Conservation (phyloP, 2,113 vertebrate species). For the Cromileptes altivelis region DNA sequence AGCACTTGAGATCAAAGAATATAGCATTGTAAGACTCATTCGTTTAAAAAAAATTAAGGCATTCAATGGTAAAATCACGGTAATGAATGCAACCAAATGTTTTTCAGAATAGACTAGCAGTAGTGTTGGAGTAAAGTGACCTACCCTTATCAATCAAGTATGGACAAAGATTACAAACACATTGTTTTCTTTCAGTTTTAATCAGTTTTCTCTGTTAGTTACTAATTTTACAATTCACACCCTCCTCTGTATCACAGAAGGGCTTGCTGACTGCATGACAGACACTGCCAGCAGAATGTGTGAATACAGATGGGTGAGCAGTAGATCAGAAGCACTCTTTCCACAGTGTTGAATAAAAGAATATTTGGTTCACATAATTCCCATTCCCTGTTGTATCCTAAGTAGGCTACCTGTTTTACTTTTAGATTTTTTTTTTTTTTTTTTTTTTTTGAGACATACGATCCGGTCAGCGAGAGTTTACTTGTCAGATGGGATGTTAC, state of each 20-base stretch:
- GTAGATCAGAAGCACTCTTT: not conserved
- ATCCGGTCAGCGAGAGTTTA: not conserved
- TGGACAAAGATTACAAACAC: not conserved
- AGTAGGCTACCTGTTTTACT: not conserved
- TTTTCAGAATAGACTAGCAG: not conserved
- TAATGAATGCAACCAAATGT: not conserved
- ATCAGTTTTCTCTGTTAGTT: constrained; percentile 8
- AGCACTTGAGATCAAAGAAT: no score
- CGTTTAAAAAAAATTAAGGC: no score
- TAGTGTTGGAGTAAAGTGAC: not conserved
- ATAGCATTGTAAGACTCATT: not conserved
- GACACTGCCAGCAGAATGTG: constrained; percentile 21
- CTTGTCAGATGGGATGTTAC: constrained; percentile 18
- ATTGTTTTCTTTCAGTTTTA: not conserved
- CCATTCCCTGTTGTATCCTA: not conserved
- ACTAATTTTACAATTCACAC: not conserved
- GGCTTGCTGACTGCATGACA: constrained; percentile 8
- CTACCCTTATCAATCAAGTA: not conserved
- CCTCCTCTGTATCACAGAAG: constrained; percentile 6
- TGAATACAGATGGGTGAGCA: constrained; percentile 17
- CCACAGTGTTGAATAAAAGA: not conserved
- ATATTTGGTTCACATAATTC: not conserved
- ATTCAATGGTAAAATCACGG: not conserved
- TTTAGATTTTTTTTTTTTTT: not conserved
- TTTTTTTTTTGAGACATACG: not conserved